These are phyloP conservation scores for Heptranchias perlo DNA, from an alignment of 2,113 vertebrate genomes.

Conservation along the genomic window DNA sequence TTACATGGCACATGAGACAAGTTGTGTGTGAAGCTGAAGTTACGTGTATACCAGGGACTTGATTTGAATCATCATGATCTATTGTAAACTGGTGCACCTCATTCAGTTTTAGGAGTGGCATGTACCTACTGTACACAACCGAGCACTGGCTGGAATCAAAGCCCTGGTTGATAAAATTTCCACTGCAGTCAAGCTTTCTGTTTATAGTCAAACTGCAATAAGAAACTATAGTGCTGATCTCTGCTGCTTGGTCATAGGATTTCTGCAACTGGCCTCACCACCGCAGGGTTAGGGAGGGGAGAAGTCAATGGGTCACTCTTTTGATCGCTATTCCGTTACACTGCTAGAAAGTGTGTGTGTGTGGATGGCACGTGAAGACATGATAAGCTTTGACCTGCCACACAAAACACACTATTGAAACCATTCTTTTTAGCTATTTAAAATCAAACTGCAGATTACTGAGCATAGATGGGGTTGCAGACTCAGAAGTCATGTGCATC, in stretches of 20 bases:
- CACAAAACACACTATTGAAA: not conserved
- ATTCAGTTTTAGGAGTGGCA: not conserved
- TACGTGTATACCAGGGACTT: not conserved
- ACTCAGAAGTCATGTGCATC: not conserved
- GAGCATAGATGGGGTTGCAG: not conserved
- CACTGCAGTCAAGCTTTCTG: too few species aligned
- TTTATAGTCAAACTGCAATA: too few species aligned
- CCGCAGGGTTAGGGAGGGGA: not conserved
- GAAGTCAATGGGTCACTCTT: not conserved
- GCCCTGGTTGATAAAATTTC: too few species aligned
- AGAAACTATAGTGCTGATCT: too few species aligned
- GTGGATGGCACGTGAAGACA: not conserved
- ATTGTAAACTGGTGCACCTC: not conserved
- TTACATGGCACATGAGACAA: not conserved
- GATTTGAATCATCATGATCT: not conserved
- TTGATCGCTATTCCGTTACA: not conserved
- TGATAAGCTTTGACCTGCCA: not conserved
- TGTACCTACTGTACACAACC: not conserved
- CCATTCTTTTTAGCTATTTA: not conserved
- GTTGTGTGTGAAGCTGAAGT: not conserved
- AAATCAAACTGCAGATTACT: not conserved
- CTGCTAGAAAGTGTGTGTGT: not conserved
- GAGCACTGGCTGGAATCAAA: not conserved
- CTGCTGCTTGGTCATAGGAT: not conserved
- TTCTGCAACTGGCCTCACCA: not conserved